These are phyloP conservation scores for Amiota communis DNA, from an alignment of 2,888 invertebrate genomes.

Conservation along the genomic window DNA sequence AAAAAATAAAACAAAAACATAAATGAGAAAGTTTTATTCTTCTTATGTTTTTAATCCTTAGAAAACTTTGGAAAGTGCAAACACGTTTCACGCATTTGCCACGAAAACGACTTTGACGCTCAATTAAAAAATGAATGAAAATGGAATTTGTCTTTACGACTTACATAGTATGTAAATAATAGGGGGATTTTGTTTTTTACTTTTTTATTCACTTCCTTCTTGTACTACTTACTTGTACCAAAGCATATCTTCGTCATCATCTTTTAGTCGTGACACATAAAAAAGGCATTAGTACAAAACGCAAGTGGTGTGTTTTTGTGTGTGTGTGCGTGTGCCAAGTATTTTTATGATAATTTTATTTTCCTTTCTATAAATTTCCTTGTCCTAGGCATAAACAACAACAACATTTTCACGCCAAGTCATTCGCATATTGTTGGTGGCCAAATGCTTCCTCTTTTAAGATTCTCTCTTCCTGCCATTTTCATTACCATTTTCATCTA, in stretches of 20 bases:
- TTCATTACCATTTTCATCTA: too few species aligned
- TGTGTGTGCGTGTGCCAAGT: too few species aligned
- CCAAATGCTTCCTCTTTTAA: too few species aligned
- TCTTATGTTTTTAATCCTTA: conserved; percentile 15
- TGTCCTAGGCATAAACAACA: too few species aligned
- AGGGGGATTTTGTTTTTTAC: background rate
- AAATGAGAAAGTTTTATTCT: conserved; percentile 1
- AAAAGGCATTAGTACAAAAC: too few species aligned
- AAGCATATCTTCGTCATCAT: too few species aligned
- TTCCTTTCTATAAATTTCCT: background rate
- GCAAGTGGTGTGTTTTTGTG: too few species aligned
- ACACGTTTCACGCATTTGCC: conserved; percentile 36
- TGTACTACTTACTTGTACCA: too few species aligned
- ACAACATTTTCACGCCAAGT: background rate
- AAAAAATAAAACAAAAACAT: background rate
- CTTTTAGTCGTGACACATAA: too few species aligned
- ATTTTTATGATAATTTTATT: background rate
- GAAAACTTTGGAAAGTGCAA: background rate
- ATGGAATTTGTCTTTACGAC: conserved; percentile 40
- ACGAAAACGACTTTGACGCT: conserved; percentile 32
- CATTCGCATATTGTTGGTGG: background rate
- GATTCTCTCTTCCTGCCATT: background rate
- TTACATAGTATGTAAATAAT: conserved; percentile 11
- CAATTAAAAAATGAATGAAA: conserved; percentile 33
- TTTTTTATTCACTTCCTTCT: background rate